phyloP scores from a whole-genome alignment of 2,888 invertebrate species.

The Anthrax anthrax region DNA sequence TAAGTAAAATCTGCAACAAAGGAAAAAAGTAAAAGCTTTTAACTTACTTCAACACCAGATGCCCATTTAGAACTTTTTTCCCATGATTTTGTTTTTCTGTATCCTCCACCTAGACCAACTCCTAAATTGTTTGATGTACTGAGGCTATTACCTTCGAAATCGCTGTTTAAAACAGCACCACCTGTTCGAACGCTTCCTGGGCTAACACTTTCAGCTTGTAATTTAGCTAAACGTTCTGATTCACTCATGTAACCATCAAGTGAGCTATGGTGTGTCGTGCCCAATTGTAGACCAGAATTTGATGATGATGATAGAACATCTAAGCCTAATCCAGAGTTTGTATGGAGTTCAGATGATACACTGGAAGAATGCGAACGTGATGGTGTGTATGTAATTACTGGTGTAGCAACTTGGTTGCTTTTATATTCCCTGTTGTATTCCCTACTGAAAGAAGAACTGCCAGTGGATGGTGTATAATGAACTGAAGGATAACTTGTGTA shows the following conservation, averaged over 20 bases:
- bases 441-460: neutral
- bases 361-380: neutral
- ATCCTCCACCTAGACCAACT: slow-evolving; percentile 11
- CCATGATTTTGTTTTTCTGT: slow-evolving; percentile 29
- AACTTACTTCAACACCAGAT: slow-evolving; percentile 29
- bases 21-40: neutral
- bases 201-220: slow-evolving; percentile 22
- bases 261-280: slow-evolving; percentile 3
- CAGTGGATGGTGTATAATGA: neutral
- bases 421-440: neutral
- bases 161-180: slow-evolving; percentile 16
- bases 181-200: slow-evolving; percentile 18
- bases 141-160: neutral
- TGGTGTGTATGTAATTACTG: neutral
- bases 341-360: too few relatives aligned
- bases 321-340: neutral
- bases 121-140: neutral
- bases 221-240: slow-evolving; percentile 25
- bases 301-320: neutral
- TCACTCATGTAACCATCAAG: slow-evolving; percentile 20
- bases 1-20: too few relatives aligned
- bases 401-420: neutral
- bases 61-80: slow-evolving; percentile 35
- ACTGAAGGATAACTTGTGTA: neutral
- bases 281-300: neutral